These are phyloP conservation scores for Aix galericulata DNA, from an alignment of 2,113 vertebrate genomes.

Conservation along the genomic window DNA sequence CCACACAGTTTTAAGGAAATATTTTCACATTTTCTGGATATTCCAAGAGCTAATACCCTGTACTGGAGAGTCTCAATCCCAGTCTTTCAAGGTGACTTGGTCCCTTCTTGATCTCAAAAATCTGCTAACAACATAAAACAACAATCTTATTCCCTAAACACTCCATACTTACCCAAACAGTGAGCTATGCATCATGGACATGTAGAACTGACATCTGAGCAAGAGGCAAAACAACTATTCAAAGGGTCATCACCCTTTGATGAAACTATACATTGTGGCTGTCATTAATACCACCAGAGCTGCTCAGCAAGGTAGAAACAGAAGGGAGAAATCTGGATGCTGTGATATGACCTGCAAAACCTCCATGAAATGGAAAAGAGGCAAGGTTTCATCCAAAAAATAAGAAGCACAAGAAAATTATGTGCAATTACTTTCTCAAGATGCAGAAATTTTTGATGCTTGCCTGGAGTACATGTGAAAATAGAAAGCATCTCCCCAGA, in stretches of 20 bases:
- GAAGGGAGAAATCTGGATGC: neutral
- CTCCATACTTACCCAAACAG: neutral
- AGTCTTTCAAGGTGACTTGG: neutral
- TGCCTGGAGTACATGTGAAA: neutral
- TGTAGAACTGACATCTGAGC: neutral
- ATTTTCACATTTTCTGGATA: neutral
- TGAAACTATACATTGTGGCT: neutral
- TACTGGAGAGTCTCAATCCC: neutral
- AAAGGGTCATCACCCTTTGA: neutral
- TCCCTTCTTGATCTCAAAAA: neutral
- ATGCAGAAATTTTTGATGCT: neutral
- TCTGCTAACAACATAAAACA: neutral
- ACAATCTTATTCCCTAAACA: neutral
- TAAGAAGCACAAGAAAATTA: neutral
- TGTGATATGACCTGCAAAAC: neutral
- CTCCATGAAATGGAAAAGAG: neutral
- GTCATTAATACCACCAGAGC: neutral
- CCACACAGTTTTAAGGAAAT: neutral
- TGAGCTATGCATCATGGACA: neutral
- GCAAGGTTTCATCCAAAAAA: neutral
- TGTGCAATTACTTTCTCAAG: neutral
- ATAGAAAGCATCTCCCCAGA: neutral
- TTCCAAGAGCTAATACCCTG: neutral
- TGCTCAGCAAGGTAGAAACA: neutral
- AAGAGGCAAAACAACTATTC: neutral